Percentiles rank a stretch among this genome's conserved stretches.
These are phyloP conservation scores for Chymomyza procnemis DNA, from an alignment of 2,888 invertebrate species.

Conservation along the genomic window DNA sequence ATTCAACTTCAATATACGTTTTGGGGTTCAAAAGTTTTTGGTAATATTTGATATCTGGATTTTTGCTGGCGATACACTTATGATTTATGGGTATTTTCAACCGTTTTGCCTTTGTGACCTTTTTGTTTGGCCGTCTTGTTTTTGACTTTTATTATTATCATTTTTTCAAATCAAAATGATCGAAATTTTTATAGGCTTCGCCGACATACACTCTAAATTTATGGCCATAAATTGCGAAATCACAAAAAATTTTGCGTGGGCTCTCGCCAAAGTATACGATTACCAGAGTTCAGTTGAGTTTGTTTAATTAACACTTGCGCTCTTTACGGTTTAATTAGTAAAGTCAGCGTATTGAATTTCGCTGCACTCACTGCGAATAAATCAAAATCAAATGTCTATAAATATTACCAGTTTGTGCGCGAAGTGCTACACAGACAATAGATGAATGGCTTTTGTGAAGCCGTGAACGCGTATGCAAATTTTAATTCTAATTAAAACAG, in stretches of 20 bases:
- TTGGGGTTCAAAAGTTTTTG: not conserved
- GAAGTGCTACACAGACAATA: slow-evolving; percentile 35
- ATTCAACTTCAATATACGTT: not conserved
- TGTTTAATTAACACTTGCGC: slow-evolving; percentile 40
- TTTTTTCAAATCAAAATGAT: not conserved
- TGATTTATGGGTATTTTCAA: slow-evolving; percentile 46
- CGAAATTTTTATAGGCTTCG: slow-evolving; percentile 39
- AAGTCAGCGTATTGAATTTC: not conserved
- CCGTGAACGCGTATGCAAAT: slow-evolving; percentile 41
- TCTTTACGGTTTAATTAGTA: slow-evolving; percentile 35
- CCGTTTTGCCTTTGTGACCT: slow-evolving; percentile 7
- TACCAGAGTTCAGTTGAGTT: slow-evolving; percentile 22
- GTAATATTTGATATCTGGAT: not conserved
- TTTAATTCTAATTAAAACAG: slow-evolving; percentile 44
- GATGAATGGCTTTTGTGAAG: slow-evolving; percentile 60
- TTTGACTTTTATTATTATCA: not conserved
- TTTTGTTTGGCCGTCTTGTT: not conserved
- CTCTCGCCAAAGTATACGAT: slow-evolving; percentile 9
- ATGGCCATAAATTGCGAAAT: slow-evolving; percentile 46
- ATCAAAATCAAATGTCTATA: slow-evolving; percentile 30
- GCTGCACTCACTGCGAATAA: slow-evolving; percentile 14
- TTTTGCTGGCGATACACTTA: slow-evolving; percentile 5
- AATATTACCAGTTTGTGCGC: slow-evolving; percentile 27
- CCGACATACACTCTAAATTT: slow-evolving; percentile 7
- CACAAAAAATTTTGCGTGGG: slow-evolving; percentile 40